These are phyloP conservation scores for Carterocephalus palaemon DNA, from an alignment of 2,888 invertebrate genomes.

Conservation along the genomic window DNA sequence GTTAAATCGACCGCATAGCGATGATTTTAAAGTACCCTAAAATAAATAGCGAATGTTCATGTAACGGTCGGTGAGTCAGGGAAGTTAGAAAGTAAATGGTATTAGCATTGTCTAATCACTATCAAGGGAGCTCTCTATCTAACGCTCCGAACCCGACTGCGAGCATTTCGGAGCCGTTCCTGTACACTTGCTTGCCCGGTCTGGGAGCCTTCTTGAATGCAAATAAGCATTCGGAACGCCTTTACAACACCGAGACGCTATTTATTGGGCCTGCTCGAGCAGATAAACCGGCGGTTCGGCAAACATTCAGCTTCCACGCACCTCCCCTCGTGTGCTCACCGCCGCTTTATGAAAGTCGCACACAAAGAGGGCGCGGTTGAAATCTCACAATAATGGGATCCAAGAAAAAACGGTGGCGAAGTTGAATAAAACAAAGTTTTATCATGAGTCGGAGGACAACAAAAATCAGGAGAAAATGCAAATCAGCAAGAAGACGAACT, in stretches of 20 bases:
- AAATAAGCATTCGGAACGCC: conserved; percentile 76
- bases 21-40: conserved; percentile 65
- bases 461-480: conserved; percentile 69
- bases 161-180: conserved; percentile 54
- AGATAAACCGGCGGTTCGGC: conserved; percentile 57
- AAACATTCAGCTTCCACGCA: conserved; percentile 50
- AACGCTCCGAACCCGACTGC: conserved; percentile 51
- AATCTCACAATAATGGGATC: conserved; percentile 26
- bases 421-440: conserved; percentile 48
- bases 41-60: conserved; percentile 67
- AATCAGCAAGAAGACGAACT: conserved; percentile 66
- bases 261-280: conserved; percentile 68
- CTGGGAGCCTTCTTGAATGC: conserved; percentile 72
- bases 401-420: conserved; percentile 22
- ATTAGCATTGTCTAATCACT: conserved; percentile 77
- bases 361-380: conserved; percentile 31
- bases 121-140: conserved; percentile 66
- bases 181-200: conserved; percentile 67
- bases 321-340: conserved; percentile 36
- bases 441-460: conserved; percentile 36
- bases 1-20: conserved; percentile 50
- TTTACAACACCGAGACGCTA: conserved; percentile 70
- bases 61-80: conserved; percentile 71
- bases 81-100: conserved; percentile 76
- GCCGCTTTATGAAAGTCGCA: conserved; percentile 22